Base-by-base conservation (phyloP, 23 tunicate genomes). In the Halocynthia aurantium region DNA sequence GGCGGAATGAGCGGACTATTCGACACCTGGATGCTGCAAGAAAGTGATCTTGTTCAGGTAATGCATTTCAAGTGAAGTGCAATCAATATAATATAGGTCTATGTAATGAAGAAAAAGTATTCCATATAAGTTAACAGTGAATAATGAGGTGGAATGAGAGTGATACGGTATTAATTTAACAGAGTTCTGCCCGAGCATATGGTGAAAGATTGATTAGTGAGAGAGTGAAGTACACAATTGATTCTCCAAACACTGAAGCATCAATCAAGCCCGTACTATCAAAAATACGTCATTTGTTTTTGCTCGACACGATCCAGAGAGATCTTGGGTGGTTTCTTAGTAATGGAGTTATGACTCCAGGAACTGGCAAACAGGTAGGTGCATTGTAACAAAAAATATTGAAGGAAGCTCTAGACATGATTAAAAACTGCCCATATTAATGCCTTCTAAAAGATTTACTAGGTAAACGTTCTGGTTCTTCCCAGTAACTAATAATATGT, bases 41-140 rank as follows among this genome's bases (percentile, higher is more conserved):
- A 93, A 61, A 86, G 93, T 76, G 98, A 93, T 79, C 77, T 93
- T 51, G 98, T 93, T 7, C 98, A 93, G 83, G 98, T 91, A 44
- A 57, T 13, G 64, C 44, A 31, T 31, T 31, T 60, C 17, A 60
- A 1, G 64, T 60, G 64, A 15, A 18, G 4, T 15, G 64, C 17
- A 15, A 60, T 60, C n/a, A 15, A 58, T 58, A 13, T 58, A 15
- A 58, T 58, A 13, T 58, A 15, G 63, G 15, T 58, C 63, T 58
- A 58, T 58, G 17, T n/a, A 58, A 58, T n/a, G 63, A 58, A 13
- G 15, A 58, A 31, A 31, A 31, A 31, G 44, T 31, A 31, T 31
- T 31, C 44, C 44, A 15, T 58, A 4, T 58, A 15, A 58, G 15
- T 58, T n/a, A 58, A 1, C 63, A 58, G 63, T 58, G 63, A 58